Evolutionary conservation across 1,140 invertebrate species (phyloP).

Genomic region (Pogonus chalceus): DNA sequence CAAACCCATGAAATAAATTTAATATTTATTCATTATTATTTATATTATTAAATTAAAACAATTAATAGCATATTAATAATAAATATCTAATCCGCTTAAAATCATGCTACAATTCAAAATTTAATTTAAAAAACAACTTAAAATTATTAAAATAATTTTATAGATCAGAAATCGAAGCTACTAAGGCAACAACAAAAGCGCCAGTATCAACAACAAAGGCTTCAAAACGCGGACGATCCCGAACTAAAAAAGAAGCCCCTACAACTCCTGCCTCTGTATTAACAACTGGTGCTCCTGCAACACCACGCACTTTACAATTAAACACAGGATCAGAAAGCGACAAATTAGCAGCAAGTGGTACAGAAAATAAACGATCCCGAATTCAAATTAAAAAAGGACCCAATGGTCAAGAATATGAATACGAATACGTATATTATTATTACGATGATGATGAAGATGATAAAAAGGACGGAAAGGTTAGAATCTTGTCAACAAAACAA

Average conservation of each 20-base stretch:
- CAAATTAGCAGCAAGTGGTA: constrained; percentile 25
- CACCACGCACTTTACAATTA: constrained; percentile 14
- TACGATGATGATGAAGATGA: constrained; percentile 55
- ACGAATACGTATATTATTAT: constrained; percentile 86
- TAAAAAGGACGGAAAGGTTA: constrained; percentile 5
- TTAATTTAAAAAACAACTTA: no score
- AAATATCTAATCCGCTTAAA: no score
- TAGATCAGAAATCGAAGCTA: neutral
- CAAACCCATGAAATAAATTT: no score
- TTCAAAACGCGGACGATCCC: constrained; percentile 9
- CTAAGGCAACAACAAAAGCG: constrained; percentile 2
- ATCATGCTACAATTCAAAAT: no score
- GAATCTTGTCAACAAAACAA: neutral
- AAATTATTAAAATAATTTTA: neutral
- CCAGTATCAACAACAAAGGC: neutral
- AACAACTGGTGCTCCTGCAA: constrained; percentile 24
- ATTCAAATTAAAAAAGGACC: constrained; percentile 78
- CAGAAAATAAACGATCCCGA: constrained; percentile 46
- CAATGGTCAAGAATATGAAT: constrained; percentile 85
- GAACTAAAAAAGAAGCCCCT: constrained; percentile 25
- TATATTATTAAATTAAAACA: no score
- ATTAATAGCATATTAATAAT: no score
- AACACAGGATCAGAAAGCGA: constrained; percentile 12
- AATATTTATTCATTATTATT: no score
- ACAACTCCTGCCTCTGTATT: constrained; percentile 22